These are phyloP conservation scores for Harpegnathos saltator DNA, from an alignment of 1,140 invertebrate species.

Conservation along the genomic window DNA sequence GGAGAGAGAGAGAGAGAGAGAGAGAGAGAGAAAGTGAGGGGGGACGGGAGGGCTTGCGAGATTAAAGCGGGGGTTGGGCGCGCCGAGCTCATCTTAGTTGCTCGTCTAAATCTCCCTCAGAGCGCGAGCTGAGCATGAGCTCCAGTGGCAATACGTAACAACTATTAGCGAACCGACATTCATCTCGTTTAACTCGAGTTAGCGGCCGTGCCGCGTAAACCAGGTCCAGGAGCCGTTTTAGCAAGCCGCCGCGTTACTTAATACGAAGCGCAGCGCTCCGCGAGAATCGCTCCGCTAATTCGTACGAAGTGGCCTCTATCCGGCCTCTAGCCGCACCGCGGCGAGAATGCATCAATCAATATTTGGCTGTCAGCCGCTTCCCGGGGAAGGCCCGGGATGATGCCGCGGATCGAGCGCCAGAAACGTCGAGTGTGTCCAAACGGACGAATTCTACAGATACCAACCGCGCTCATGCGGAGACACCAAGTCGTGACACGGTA, in stretches of 20 bases:
- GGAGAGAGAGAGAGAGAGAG: neutral
- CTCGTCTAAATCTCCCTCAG: constrained; percentile 74
- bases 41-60: constrained; percentile 13
- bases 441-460: too few species aligned
- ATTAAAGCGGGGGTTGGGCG: constrained; percentile 40
- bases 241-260: constrained; percentile 70
- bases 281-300: constrained; percentile 76
- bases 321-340: constrained; percentile 63
- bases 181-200: constrained; percentile 83
- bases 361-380: constrained; percentile 57
- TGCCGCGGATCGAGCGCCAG: too few species aligned
- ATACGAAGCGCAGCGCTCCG: constrained; percentile 72
- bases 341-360: constrained; percentile 69
- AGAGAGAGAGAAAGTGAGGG: too few species aligned
- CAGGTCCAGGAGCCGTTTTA: constrained; percentile 71
- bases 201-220: constrained; percentile 75
- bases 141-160: constrained; percentile 80
- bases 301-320: constrained; percentile 73
- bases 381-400: too few species aligned
- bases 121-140: constrained; percentile 68
- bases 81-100: constrained; percentile 72
- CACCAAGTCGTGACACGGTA: neutral
- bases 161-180: constrained; percentile 83
- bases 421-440: too few species aligned
- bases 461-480: too few species aligned